phyloP scores from a whole-genome alignment of 2,113 vertebrate genomes.

The Tragelaphus scriptus region DNA sequence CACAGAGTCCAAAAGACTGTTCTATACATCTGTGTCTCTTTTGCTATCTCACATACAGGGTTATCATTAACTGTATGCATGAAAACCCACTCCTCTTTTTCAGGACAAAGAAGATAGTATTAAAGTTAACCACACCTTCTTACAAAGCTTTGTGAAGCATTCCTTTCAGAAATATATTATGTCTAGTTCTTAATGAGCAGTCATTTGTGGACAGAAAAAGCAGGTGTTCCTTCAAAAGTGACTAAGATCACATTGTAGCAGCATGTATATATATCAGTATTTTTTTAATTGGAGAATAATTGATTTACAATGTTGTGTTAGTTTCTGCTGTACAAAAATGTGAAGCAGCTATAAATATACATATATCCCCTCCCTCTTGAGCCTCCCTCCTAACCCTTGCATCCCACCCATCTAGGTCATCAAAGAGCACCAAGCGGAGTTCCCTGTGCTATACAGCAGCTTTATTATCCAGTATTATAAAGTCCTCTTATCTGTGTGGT shows the following conservation, averaged over 20 bases:
- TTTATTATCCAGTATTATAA: background rate
- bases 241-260: background rate
- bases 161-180: conserved; percentile 1
- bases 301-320: background rate
- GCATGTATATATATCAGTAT: background rate
- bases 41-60: too few species aligned
- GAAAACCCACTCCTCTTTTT: background rate
- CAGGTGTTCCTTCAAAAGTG: background rate
- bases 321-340: background rate
- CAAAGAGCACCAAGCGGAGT: background rate
- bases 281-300: background rate
- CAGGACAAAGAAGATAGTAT: background rate
- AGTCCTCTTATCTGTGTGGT: background rate
- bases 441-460: background rate
- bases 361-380: background rate
- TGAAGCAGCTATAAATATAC: background rate
- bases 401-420: background rate
- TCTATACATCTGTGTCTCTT: too few species aligned
- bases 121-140: background rate
- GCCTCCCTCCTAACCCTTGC: background rate
- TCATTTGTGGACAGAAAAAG: background rate
- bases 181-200: background rate
- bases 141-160: background rate
- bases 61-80: background rate
- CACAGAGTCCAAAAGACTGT: too few species aligned